These are phyloP conservation scores for Micromussa lordhowensis DNA, from an alignment of 92 coral and sea anemone genomes.

Conservation along the genomic window DNA sequence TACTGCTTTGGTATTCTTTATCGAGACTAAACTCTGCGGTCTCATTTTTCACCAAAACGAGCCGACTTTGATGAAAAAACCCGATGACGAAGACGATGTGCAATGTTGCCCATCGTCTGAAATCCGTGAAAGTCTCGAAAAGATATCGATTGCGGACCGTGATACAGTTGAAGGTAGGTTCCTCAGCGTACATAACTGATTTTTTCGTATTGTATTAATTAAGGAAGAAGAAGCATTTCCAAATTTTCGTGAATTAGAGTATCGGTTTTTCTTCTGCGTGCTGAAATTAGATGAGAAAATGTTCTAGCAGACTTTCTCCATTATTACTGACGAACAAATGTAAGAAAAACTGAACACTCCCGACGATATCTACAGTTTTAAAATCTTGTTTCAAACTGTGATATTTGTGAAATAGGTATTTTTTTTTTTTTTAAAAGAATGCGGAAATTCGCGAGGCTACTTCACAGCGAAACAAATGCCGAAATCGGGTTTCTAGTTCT, in stretches of 20 bases:
- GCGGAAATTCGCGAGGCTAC: no score
- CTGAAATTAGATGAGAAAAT: no score
- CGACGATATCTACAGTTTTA: no score
- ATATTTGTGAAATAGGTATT: no score
- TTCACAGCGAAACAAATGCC: neutral
- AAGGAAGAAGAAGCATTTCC: neutral
- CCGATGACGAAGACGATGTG: conserved; percentile 17
- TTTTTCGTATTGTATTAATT: neutral
- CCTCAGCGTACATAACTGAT: neutral
- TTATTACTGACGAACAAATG: neutral
- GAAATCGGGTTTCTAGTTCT: neutral
- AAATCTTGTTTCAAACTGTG: no score
- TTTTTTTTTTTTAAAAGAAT: no score
- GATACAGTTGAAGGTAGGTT: conserved; percentile 19
- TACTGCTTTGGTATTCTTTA: conserved; percentile 16
- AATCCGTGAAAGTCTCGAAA: conserved; percentile 29
- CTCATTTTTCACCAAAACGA: conserved; percentile 8
- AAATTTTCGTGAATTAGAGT: no score
- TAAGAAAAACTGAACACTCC: no score
- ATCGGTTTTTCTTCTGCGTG: no score
- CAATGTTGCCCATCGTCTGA: conserved; percentile 39
- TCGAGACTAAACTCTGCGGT: conserved; percentile 29
- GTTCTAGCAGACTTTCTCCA: no score
- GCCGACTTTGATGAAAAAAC: conserved; percentile 29
- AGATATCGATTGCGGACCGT: conserved; percentile 44